phyloP scores from a whole-genome alignment of 2,113 vertebrate species.

The Colius striatus region DNA sequence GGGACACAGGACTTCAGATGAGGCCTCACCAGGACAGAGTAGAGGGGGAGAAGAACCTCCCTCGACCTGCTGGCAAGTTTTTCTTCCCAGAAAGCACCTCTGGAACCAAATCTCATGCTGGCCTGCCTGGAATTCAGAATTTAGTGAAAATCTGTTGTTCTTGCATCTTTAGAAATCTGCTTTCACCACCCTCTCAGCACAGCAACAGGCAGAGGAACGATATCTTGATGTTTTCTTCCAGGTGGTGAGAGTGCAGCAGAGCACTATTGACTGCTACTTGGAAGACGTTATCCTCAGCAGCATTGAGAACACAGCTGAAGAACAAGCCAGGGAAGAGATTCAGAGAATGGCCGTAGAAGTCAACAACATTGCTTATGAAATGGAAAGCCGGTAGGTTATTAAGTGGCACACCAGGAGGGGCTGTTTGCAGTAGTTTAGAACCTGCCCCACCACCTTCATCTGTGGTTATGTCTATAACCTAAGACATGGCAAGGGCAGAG shows the following conservation, averaged over 20 bases:
- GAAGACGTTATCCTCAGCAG: conserved; percentile 87
- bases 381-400: conserved; percentile 83
- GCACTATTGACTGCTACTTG: conserved; percentile 89
- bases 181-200: not conserved
- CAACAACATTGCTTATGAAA: conserved; percentile 85
- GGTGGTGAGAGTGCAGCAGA: conserved; percentile 90
- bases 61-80: not conserved
- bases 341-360: conserved; percentile 83
- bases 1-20: too few species aligned
- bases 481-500: not conserved
- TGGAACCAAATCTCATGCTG: not conserved
- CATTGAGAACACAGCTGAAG: conserved; percentile 80
- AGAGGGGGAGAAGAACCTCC: too few species aligned
- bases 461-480: not conserved
- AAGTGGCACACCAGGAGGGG: not conserved
- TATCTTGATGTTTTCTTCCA: conserved; percentile 48
- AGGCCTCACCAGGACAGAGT: too few species aligned
- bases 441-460: not conserved
- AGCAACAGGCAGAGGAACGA: not conserved
- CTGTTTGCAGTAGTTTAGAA: not conserved
- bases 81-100: not conserved
- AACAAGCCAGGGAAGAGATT: conserved; percentile 90
- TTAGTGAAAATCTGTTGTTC: not conserved
- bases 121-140: not conserved
- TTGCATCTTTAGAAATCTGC: not conserved